Percentiles rank a stretch among this genome's conserved stretches.
Conservation (phyloP, 2,113 vertebrate species). For the Micronycteris hirsuta region DNA sequence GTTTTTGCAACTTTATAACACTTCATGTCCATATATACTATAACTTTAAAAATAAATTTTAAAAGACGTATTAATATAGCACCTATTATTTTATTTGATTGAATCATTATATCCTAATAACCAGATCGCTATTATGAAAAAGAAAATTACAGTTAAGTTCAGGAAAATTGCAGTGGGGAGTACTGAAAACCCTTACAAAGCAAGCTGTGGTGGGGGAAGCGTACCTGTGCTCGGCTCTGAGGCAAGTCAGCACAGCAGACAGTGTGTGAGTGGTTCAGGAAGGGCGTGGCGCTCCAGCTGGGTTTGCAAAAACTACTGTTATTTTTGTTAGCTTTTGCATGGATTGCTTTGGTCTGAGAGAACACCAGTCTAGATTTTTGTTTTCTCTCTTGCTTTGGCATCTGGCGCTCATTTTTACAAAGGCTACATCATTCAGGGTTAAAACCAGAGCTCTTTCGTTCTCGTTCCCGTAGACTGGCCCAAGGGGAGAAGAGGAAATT, state of each 20-base stretch:
- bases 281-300: background rate
- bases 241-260: background rate
- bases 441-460: background rate
- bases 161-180: background rate
- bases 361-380: constrained; percentile 8
- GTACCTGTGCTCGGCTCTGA: background rate
- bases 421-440: background rate
- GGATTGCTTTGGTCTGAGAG: background rate
- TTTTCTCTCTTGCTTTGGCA: background rate
- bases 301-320: background rate
- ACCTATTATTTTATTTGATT: background rate
- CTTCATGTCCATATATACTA: background rate
- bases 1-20: constrained; percentile 22
- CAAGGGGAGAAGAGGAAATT: background rate
- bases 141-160: background rate
- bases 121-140: constrained; percentile 15
- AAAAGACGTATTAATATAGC: background rate
- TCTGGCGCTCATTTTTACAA: constrained; percentile 1
- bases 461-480: background rate
- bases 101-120: background rate
- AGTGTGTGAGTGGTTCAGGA: background rate
- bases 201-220: background rate
- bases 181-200: constrained; percentile 26
- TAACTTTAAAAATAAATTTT: constrained; percentile 36
- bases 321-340: constrained; percentile 33